Evolutionary conservation across 2,113 vertebrate species (phyloP).

Genomic region (Mastomys coucha): DNA sequence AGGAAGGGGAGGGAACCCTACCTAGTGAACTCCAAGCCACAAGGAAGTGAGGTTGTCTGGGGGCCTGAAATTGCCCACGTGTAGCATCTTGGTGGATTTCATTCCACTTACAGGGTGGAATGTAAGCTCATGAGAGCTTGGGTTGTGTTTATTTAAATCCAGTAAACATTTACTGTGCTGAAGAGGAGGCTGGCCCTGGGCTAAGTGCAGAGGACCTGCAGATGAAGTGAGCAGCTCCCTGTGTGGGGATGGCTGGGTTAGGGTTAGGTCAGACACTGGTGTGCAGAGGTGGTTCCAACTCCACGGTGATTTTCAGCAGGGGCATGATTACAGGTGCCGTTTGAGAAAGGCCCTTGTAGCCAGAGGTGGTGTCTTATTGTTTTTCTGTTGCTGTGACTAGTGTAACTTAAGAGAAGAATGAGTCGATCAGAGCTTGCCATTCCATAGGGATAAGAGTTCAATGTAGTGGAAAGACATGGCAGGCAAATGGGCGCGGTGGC

Average conservation of each 20-base stretch:
- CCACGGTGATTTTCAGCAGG: neutral
- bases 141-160: conserved; percentile 33
- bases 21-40: neutral
- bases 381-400: neutral
- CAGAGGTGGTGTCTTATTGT: neutral
- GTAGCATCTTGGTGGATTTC: neutral
- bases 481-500: neutral
- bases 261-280: neutral
- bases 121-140: neutral
- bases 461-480: neutral
- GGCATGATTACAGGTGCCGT: neutral
- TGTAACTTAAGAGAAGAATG: neutral
- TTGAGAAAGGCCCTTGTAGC: neutral
- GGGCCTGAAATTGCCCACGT: neutral
- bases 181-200: neutral
- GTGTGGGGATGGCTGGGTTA: neutral
- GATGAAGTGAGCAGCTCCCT: neutral
- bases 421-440: neutral
- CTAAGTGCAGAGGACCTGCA: neutral
- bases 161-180: conserved; percentile 15
- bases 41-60: neutral
- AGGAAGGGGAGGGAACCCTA: neutral
- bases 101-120: neutral
- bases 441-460: neutral
- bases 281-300: neutral